phyloP scores from a whole-genome alignment of 1,140 invertebrate species.

The Cotesia chilonis region DNA sequence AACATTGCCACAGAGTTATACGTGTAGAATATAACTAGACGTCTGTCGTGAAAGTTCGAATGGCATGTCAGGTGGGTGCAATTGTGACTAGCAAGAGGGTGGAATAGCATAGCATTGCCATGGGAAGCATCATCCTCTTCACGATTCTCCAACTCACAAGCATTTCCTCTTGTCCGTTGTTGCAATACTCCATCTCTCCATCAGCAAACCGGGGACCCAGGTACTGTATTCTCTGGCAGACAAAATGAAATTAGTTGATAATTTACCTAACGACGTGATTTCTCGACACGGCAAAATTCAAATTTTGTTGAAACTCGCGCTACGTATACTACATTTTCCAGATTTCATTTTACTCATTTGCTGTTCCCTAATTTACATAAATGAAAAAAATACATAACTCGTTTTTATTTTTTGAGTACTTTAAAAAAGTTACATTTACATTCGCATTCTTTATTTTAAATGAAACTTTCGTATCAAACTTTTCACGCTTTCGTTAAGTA shows the following conservation, averaged over 20 bases:
- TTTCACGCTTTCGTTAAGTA: too few relatives aligned
- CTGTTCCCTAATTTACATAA: background rate
- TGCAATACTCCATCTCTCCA: background rate
- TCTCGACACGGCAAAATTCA: slow-evolving; percentile 26
- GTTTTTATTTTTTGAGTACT: background rate
- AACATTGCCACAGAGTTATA: slow-evolving; percentile 6
- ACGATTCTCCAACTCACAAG: slow-evolving; percentile 9
- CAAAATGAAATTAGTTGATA: slow-evolving; percentile 34
- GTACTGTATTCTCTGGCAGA: background rate
- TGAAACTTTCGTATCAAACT: too few relatives aligned
- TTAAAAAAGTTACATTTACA: too few relatives aligned
- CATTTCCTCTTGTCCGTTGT: slow-evolving; percentile 26
- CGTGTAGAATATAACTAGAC: background rate
- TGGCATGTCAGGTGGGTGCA: slow-evolving; percentile 18
- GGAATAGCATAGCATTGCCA: slow-evolving; percentile 28
- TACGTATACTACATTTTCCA: background rate
- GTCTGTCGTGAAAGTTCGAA: slow-evolving; percentile 28
- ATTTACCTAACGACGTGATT: slow-evolving; percentile 36
- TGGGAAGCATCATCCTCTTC: slow-evolving; percentile 27
- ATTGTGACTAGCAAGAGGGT: slow-evolving; percentile 23
- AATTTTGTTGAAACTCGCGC: slow-evolving; percentile 26
- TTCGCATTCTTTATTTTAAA: too few relatives aligned
- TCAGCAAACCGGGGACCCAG: too few relatives aligned
- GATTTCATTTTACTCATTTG: background rate
- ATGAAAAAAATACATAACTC: background rate